Evolutionary conservation across 2,113 vertebrate genomes (phyloP).

Genomic region (Hippocampus barbouri): DNA sequence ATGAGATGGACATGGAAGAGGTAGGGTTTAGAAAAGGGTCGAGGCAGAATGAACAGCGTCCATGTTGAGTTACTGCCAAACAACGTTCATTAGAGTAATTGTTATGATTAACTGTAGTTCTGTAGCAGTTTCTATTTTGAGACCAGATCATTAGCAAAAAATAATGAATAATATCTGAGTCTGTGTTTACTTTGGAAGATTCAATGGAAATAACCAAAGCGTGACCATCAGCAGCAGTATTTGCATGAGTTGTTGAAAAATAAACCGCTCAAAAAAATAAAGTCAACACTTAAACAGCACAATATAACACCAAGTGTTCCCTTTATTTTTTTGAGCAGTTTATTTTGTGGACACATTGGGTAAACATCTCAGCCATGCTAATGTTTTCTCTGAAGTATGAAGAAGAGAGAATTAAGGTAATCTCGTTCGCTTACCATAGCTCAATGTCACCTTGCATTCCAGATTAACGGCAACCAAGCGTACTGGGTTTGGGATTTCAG

Average conservation of each 20-base stretch:
- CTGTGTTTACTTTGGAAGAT: background rate
- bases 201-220: background rate
- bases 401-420: constrained; percentile 48
- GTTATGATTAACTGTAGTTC: background rate
- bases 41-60: background rate
- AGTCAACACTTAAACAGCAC: too few species aligned
- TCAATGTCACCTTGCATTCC: constrained; percentile 58
- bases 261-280: too few species aligned
- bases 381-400: constrained; percentile 35
- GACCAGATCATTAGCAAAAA: background rate
- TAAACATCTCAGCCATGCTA: constrained; percentile 40
- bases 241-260: constrained; percentile 8
- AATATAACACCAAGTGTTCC: too few species aligned
- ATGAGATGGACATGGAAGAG: constrained; percentile 96
- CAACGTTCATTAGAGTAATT: background rate
- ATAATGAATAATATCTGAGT: background rate
- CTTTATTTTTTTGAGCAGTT: too few species aligned
- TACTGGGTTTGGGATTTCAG: constrained; percentile 60
- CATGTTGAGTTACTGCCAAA: background rate
- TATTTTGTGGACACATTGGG: constrained; percentile 12
- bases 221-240: background rate
- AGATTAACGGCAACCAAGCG: constrained; percentile 44
- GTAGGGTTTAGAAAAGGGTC: constrained; percentile 53
- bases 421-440: constrained; percentile 43
- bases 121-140: background rate